Conservation (phyloP, 2,888 invertebrate species). For the Malachius bipustulatus region DNA sequence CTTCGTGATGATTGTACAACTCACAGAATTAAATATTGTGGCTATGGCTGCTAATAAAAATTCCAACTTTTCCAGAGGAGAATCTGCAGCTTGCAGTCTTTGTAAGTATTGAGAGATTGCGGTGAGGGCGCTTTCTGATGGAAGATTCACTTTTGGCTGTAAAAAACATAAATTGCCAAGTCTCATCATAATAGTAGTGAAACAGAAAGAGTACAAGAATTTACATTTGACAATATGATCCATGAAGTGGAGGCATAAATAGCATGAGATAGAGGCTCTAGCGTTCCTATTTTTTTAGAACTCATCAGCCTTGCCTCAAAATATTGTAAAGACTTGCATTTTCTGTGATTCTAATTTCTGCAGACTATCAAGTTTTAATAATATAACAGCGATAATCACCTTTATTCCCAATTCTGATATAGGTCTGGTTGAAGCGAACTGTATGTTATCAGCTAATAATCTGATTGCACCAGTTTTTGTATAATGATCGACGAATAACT, state of each 20-base stretch:
- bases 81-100: constrained; percentile 80
- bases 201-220: no score
- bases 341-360: no score
- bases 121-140: constrained; percentile 61
- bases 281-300: no score
- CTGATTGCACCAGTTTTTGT: constrained; percentile 60
- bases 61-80: constrained; percentile 87
- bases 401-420: constrained; percentile 57
- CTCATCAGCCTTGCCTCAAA: no score
- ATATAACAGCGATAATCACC: no score
- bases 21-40: constrained; percentile 71
- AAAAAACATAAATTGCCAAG: constrained; percentile 7
- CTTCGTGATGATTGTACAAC: constrained; percentile 25
- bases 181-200: background rate
- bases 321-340: no score
- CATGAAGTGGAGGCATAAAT: no score
- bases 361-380: no score
- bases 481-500: constrained; percentile 81
- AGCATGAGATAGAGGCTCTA: no score
- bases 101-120: constrained; percentile 67
- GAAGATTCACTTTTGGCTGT: constrained; percentile 62
- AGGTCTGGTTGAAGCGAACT: constrained; percentile 54
- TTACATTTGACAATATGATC: no score
- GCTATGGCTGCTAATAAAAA: constrained; percentile 81
- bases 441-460: constrained; percentile 57